These are phyloP conservation scores for Heliocidaris erythrogramma DNA, from an alignment of 35 echinoderm and acorn worm species.

Conservation along the genomic window DNA sequence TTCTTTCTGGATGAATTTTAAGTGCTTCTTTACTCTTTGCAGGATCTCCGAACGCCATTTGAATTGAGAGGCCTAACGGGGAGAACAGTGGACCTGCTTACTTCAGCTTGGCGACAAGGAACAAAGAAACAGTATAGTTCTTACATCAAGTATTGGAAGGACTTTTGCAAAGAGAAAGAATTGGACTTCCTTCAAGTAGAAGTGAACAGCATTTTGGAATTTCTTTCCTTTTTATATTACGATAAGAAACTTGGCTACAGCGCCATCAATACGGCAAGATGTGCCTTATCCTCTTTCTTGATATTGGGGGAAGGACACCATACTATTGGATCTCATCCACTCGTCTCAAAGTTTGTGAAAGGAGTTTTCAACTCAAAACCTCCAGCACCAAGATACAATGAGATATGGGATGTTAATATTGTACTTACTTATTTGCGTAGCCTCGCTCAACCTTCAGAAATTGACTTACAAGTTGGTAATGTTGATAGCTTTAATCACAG, in stretches of 20 bases:
- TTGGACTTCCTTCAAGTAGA: conserved; percentile 23
- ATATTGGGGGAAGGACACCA: not conserved
- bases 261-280: conserved; percentile 52
- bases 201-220: conserved; percentile 21
- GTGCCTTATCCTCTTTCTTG: conserved; percentile 50
- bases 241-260: not conserved
- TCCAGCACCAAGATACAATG: conserved; percentile 52
- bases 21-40: too few species aligned
- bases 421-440: conserved; percentile 57
- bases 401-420: conserved; percentile 71
- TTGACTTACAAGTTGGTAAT: conserved; percentile 61
- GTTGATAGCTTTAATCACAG: conserved; percentile 57
- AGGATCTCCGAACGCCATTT: conserved; percentile 23
- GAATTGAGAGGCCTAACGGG: conserved; percentile 19
- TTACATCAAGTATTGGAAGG: conserved; percentile 42
- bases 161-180: conserved; percentile 45
- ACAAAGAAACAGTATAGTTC: conserved; percentile 52
- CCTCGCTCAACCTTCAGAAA: conserved; percentile 51
- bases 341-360: conserved; percentile 46
- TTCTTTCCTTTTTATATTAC: conserved; percentile 24
- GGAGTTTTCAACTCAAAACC: conserved; percentile 50
- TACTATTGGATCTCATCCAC: conserved; percentile 41
- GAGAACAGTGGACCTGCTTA: conserved; percentile 25
- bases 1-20: too few species aligned
- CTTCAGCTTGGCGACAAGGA: conserved; percentile 13